Conservation (phyloP, 2,888 invertebrate genomes). For the Cephus rjabovi region DNA sequence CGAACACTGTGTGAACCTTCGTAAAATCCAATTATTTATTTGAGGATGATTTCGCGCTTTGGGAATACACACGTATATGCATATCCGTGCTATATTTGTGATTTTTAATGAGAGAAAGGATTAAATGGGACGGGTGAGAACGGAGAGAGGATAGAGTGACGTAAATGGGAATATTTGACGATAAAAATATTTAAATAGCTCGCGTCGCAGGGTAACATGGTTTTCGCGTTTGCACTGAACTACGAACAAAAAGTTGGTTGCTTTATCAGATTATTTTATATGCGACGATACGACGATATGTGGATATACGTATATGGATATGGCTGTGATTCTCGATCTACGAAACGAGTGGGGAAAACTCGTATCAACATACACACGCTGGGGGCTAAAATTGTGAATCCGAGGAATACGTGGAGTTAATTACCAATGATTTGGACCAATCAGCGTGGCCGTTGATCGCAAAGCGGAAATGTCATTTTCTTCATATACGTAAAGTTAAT, state of each 20-base stretch:
- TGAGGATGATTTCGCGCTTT: neutral
- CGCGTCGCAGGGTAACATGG: neutral
- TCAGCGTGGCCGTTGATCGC: neutral
- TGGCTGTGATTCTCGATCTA: neutral
- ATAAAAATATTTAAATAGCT: neutral
- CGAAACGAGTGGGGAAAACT: neutral
- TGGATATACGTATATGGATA: neutral
- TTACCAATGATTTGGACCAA: neutral
- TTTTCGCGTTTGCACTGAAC: neutral
- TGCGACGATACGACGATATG: neutral
- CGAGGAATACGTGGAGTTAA: neutral
- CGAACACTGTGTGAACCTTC: neutral
- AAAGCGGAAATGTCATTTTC: neutral
- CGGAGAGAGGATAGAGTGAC: neutral
- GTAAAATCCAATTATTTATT: neutral
- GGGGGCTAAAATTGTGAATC: neutral
- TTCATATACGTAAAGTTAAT: neutral
- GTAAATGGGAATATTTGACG: neutral
- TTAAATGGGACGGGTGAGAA: neutral
- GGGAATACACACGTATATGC: neutral
- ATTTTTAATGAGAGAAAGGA: neutral
- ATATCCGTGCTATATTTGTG: neutral
- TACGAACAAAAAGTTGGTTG: neutral
- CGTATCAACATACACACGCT: neutral
- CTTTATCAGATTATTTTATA: neutral